Evolutionary conservation across 1,140 invertebrate species (phyloP), one percentile per base, ranked within the genome.

Genomic region (Spodoptera litura): DNA sequence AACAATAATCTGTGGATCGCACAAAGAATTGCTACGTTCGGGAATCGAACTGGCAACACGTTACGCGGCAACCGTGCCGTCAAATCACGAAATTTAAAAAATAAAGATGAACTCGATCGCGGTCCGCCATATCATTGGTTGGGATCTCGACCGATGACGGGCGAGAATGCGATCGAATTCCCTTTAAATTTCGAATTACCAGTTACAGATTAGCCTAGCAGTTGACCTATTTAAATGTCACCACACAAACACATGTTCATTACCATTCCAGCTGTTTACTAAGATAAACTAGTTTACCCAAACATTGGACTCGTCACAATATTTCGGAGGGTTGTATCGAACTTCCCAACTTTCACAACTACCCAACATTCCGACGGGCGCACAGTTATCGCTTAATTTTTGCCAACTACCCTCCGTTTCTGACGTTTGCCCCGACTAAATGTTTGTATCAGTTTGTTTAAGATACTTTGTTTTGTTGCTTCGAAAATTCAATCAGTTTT

Each of bases 371-470:
- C 58, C 58, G 13, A 31, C 58, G 3, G 55, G 11, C 10, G 11
- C 25, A 10, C 27, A 38, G 61, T 64, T 64, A 64, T 49, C 61
- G 61, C 38, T 64, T 49, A n/a, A 64, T 64, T 64, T 64, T 44
- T 64, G 61, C 38, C 35, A 20, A 64, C 15, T 64, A 64, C 61
- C 38, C 38, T 64, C 61, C 61, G 38, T 49, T 64, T 20, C 12
- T 35, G 59, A 25, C 55, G 20, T 58, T 58, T 25, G 27, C 1
- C 4, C 10, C 9, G 61, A 49, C 20, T 64, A 64, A 64, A 64
- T 64, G 61, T 64, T 64, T 59, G 27, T 59, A 59, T 59, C 10
- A 59, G 58, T 31, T 59, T 64, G 35, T 64, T 13, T 10, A n/a
- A 64, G 35, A 64, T 64, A 62, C n/a, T 38, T 38, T 38, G 59